Evolutionary conservation across 2,888 invertebrate species (phyloP).

Genomic region (Drosophila pullipes): DNA sequence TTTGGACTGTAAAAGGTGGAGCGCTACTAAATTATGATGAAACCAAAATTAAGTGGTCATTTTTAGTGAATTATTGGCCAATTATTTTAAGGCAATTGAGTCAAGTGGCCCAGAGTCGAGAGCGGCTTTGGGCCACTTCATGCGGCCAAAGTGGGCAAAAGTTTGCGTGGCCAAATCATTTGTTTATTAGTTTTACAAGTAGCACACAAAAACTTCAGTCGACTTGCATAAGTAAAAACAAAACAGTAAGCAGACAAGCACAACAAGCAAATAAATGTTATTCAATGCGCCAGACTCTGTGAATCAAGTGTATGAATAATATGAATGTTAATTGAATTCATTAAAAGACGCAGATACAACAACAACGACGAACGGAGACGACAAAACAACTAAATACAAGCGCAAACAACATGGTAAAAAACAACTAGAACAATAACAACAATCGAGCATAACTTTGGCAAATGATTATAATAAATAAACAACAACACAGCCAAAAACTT

Average conservation of each 20-base stretch:
- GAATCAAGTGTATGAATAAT: constrained; percentile 80
- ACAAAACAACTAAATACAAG: constrained; percentile 53
- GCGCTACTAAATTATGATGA: constrained; percentile 65
- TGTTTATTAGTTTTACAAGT: constrained; percentile 72
- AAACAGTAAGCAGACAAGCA: constrained; percentile 27
- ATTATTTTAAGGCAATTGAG: constrained; percentile 80
- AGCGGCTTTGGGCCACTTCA: constrained; percentile 20
- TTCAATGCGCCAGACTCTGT: constrained; percentile 59
- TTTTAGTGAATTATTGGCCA: constrained; percentile 80
- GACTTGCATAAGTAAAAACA: constrained; percentile 43
- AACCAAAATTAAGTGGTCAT: constrained; percentile 73
- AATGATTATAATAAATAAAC: constrained; percentile 69
- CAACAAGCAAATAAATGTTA: constrained; percentile 67
- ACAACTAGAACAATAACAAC: constrained; percentile 21
- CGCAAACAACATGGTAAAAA: constrained; percentile 47
- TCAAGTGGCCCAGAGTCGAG: constrained; percentile 60
- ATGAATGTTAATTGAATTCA: constrained; percentile 80
- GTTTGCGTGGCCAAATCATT: constrained; percentile 71
- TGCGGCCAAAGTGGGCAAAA: constrained; percentile 32
- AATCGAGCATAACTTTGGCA: constrained; percentile 59
- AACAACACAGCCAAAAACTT: constrained; percentile 52
- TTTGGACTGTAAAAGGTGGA: constrained; percentile 8
- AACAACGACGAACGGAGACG: constrained; percentile 27
- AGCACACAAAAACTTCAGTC: constrained; percentile 44
- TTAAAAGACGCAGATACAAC: constrained; percentile 47